phyloP scores from a whole-genome alignment of 92 coral and sea anemone genomes.

The Palythoa grandis region DNA sequence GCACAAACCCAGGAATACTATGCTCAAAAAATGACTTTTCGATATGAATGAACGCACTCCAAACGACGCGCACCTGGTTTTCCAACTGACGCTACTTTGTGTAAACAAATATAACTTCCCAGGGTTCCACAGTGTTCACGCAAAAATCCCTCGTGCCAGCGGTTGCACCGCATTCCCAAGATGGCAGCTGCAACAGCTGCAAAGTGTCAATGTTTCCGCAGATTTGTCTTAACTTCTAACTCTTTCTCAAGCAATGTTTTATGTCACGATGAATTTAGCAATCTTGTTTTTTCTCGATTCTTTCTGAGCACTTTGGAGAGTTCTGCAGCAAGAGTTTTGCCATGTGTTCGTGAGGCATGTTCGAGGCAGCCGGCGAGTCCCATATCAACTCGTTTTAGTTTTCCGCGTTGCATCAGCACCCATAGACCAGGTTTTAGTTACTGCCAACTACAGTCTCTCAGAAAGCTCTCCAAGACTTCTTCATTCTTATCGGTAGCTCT shows the following conservation, averaged over 20 bases:
- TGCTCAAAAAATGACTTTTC: neutral
- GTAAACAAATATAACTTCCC: constrained; percentile 41
- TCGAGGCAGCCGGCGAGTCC: constrained; percentile 5
- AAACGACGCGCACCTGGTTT: constrained; percentile 43
- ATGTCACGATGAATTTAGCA: neutral
- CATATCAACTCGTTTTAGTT: neutral
- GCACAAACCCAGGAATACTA: constrained; percentile 4
- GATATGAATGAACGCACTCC: neutral
- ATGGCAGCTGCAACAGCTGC: constrained; percentile 34
- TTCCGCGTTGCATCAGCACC: constrained; percentile 14
- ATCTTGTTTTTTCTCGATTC: neutral
- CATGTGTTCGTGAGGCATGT: neutral
- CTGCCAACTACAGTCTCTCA: constrained; percentile 18
- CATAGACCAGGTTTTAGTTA: constrained; percentile 10
- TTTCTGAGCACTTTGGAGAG: neutral
- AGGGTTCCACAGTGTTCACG: neutral
- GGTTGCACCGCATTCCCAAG: constrained; percentile 18
- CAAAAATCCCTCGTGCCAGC: neutral
- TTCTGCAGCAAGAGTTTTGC: neutral
- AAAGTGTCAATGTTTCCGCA: neutral
- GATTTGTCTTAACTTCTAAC: neutral
- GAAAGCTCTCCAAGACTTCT: constrained; percentile 6
- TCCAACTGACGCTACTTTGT: constrained; percentile 44
- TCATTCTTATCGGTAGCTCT: neutral
- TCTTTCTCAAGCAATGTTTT: neutral